Evolutionary conservation across 2,113 vertebrate species (phyloP).

Genomic region (Cololabis saira): DNA sequence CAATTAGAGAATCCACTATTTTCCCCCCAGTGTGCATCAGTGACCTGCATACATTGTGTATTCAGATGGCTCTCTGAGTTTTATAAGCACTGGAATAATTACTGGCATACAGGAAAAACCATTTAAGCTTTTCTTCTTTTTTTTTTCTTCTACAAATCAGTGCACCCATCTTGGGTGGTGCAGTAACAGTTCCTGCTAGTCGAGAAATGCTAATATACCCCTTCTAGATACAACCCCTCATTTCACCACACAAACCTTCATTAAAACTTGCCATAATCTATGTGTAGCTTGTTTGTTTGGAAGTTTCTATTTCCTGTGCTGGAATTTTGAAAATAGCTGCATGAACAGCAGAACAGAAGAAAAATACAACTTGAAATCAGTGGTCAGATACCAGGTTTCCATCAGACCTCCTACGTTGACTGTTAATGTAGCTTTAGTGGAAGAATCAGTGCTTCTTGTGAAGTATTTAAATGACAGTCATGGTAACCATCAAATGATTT

Average conservation of each 20-base stretch:
- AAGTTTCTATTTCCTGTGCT: too few relatives aligned
- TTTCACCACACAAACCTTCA: neutral
- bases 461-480: too few relatives aligned
- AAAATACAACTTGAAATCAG: too few relatives aligned
- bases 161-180: neutral
- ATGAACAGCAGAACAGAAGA: too few relatives aligned
- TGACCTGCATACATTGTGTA: neutral
- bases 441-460: too few relatives aligned
- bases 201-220: neutral
- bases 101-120: neutral
- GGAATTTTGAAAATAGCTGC: neutral
- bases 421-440: too few relatives aligned
- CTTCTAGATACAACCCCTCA: neutral
- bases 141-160: neutral
- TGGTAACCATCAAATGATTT: too few relatives aligned
- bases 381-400: too few relatives aligned
- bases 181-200: neutral
- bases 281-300: too few relatives aligned
- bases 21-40: neutral
- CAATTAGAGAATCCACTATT: neutral
- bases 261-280: neutral
- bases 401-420: too few relatives aligned
- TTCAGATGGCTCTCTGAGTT: neutral
- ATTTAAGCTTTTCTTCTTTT: neutral
- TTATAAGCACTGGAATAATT: neutral